Percentiles rank a stretch among this genome's conserved stretches.
phyloP scores from a whole-genome alignment of 2,797 vertebrate genomes.

The Chanos chanos region DNA sequence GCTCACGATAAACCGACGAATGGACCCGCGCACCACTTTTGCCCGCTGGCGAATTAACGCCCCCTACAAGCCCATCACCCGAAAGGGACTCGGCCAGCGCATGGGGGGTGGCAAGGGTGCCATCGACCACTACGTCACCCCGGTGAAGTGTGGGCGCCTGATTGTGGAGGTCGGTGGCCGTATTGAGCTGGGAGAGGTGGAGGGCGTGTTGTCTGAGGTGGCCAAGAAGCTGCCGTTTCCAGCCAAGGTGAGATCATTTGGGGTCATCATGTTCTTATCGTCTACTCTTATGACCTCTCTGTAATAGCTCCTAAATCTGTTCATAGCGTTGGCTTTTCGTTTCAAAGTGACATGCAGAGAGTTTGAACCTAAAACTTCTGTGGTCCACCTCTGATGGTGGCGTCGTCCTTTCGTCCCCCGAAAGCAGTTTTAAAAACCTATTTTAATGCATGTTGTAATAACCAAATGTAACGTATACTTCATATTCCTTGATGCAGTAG shows the following conservation, averaged over 20 bases:
- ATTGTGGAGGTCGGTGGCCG: slow-evolving; percentile 87
- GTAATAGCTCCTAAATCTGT: too few relatives aligned
- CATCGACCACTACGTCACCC: slow-evolving; percentile 87
- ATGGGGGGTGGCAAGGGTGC: slow-evolving; percentile 97
- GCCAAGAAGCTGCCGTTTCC: slow-evolving; percentile 89
- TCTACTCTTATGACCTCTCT: too few relatives aligned
- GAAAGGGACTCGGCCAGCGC: slow-evolving; percentile 87
- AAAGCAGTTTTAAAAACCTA: too few relatives aligned
- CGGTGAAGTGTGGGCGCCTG: slow-evolving; percentile 78
- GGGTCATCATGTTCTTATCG: neutral
- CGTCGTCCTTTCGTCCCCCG: too few relatives aligned
- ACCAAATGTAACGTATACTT: too few relatives aligned
- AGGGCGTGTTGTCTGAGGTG: slow-evolving; percentile 72
- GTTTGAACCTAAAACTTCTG: too few relatives aligned
- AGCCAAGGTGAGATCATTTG: slow-evolving; percentile 66
- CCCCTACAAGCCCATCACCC: slow-evolving; percentile 84
- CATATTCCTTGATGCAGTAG: too few relatives aligned
- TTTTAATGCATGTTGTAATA: too few relatives aligned
- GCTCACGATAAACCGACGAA: slow-evolving; percentile 81
- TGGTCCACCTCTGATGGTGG: too few relatives aligned
- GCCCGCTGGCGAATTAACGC: slow-evolving; percentile 82
- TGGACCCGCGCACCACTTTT: slow-evolving; percentile 80
- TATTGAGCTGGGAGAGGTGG: slow-evolving; percentile 79
- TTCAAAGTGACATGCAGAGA: too few relatives aligned
- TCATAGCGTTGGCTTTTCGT: too few relatives aligned